Evolutionary conservation across 2,888 invertebrate genomes (phyloP), one percentile per base, ranked within the genome.

Genomic region (Protonemura montana): DNA sequence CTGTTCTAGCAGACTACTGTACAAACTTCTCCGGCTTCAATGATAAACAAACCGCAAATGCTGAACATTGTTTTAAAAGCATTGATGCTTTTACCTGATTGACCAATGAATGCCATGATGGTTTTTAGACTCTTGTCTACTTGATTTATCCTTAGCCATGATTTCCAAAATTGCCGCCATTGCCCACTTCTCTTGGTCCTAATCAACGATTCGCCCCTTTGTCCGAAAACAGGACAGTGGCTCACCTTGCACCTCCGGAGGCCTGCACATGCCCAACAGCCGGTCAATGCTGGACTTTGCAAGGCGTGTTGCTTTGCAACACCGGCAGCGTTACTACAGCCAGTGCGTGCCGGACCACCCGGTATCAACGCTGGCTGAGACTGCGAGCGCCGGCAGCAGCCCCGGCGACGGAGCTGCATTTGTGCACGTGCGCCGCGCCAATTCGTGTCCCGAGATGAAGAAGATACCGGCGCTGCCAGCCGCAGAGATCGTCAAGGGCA

Each of bases 361-460:
- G 6, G 59, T 21, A 2, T 59, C 59, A 21, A 21, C 59, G 59
- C 21, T 21, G 59, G 6, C 59, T 2, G 59, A 59, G 59, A 21
- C 59, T 16, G 87, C 87, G 28, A 87, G 88, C 88, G 91, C 91
- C 21, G 92, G 91, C 78, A 92, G 92, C 87, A 93, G 93, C 89
- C 92, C 93, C 10, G 91, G 91, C 84, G 91, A 91, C 87, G 90
- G 91, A 6, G 84, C 86, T 0, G 82, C 42, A 28, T 85, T 86
- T 41, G 85, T 88, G n/a, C 89, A 25, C 42, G 93, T 94, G 82
- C 92, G 94, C 35, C 92, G 94, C 86, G 93, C 94, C n/a, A 93
- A 93, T 89, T 95, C 95, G 0, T 95, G 95, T 89, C 94, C 95
- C 0, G 94, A 94, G 88, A 93, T 94, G 89, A 92, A 93, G 89